Base-by-base conservation (phyloP, 53 echinoderm and acorn worm genomes). In the Echinometra lucunter region DNA sequence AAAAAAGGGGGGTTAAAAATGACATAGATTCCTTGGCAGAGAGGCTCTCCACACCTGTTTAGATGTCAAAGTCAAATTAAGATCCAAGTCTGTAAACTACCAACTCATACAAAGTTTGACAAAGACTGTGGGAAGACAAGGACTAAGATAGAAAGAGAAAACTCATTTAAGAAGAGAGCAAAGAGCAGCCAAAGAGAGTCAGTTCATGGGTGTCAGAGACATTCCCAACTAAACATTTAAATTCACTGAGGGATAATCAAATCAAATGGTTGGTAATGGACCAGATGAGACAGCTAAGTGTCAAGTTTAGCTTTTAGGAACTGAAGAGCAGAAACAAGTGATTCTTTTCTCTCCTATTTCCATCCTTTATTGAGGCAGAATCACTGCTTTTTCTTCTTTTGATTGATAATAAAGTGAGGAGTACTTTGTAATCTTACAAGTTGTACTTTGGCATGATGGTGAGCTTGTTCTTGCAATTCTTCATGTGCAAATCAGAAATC, bases 141-240 rank as follows among this genome's bases (percentile, higher is more conserved):
- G 23, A 60, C 17, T 47, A 49, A 90, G 60, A 60, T 23, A 37
- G 90, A 37, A 38, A 90, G 63, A 90, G 38, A 90, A 90, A 53
- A 58, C 37, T 90, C 58, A 38, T 90, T 90, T 67, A 44, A 45
- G 45, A 44, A 6, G 70, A 25, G 16, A 66, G 69, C 18, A 66
- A 91, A 40, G 91, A 69, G 44, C n/a, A 45, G 91, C 60, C 66
- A 91, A 91, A 91, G 44, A 45, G 70, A 40, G 89, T 60, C 35
- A 40, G 89, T 89, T 89, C 57, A 89, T 45, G 89, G 89, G 89
- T 91, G 91, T 66, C 91, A 70, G 53, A 91, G 67, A 91, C 69
- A 67, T 91, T 91, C 47, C 25, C 44, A 91, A 28, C 67, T 69
- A 91, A 91, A 91, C 91, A 91, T 91, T 66, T 91, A 91, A 66